These are phyloP conservation scores for Ptilonorhynchus violaceus DNA, from an alignment of 2,113 vertebrate species.

Conservation along the genomic window DNA sequence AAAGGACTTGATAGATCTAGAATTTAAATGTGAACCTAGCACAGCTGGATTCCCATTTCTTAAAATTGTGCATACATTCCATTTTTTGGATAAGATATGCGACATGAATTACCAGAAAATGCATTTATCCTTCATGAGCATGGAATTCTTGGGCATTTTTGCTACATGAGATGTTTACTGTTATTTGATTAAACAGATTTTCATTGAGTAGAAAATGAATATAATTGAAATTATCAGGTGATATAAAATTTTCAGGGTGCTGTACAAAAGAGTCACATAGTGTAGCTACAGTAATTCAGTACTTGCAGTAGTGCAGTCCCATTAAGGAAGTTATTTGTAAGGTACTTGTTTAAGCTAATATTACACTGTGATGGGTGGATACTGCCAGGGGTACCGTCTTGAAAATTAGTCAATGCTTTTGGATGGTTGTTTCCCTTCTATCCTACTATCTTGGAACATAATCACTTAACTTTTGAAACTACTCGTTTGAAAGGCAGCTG, in stretches of 20 bases:
- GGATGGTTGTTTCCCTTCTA: background rate
- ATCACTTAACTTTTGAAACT: background rate
- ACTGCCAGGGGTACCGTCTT: background rate
- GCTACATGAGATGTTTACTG: background rate
- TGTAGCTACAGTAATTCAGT: background rate
- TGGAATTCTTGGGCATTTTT: background rate
- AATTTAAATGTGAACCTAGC: background rate
- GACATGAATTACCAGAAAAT: background rate
- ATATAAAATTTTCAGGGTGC: background rate
- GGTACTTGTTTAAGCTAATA: background rate
- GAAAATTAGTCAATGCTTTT: background rate
- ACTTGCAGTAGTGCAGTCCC: background rate
- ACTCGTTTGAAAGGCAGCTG: background rate
- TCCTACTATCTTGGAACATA: background rate
- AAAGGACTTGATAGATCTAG: background rate
- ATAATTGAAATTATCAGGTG: background rate
- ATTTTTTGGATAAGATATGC: background rate
- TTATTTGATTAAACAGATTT: background rate
- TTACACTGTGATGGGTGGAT: no score
- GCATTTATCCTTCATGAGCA: background rate
- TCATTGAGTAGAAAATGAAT: background rate
- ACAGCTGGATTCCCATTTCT: background rate
- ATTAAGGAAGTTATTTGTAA: background rate
- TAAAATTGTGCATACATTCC: background rate
- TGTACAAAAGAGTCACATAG: background rate